Percentiles rank a stretch among this genome's conserved stretches.
Conservation (phyloP, 2,888 invertebrate species). For the Dicyrtomina minuta region DNA sequence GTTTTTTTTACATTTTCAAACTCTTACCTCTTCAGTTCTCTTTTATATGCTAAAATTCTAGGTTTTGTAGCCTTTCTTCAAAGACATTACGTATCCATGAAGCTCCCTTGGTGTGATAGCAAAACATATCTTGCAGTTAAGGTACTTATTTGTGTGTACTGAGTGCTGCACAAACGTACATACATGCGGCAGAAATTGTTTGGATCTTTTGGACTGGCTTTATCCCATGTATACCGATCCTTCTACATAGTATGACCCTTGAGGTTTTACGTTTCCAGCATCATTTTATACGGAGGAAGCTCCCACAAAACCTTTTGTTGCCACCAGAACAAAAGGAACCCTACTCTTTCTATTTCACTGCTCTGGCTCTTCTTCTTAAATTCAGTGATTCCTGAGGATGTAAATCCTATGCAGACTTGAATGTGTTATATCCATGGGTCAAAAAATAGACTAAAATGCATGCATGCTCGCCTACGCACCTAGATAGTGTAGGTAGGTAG, state of each 20-base stretch:
- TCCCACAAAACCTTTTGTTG: constrained; percentile 24
- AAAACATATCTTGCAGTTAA: no score
- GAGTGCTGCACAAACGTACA: not conserved
- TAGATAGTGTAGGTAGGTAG: no score
- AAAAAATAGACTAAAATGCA: no score
- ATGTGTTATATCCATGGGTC: not conserved
- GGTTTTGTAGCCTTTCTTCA: not conserved
- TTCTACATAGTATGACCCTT: not conserved
- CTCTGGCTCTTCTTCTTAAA: constrained; percentile 1
- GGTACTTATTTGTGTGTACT: not conserved
- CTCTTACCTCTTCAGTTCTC: not conserved
- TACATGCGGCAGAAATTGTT: not conserved
- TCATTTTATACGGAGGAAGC: not conserved
- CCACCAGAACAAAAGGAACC: constrained; percentile 18
- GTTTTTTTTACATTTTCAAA: constrained; percentile 12
- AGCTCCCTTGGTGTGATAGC: no score
- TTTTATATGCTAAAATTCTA: not conserved
- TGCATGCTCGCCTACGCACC: no score
- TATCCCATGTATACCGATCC: not conserved
- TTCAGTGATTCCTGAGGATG: constrained; percentile 2
- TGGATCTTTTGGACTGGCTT: no score
- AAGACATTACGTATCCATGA: no score
- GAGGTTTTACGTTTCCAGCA: not conserved
- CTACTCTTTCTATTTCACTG: constrained; percentile 20
- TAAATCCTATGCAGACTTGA: no score